phyloP scores from a whole-genome alignment of 2,888 invertebrate species.

The Scaptomyza polygonia region DNA sequence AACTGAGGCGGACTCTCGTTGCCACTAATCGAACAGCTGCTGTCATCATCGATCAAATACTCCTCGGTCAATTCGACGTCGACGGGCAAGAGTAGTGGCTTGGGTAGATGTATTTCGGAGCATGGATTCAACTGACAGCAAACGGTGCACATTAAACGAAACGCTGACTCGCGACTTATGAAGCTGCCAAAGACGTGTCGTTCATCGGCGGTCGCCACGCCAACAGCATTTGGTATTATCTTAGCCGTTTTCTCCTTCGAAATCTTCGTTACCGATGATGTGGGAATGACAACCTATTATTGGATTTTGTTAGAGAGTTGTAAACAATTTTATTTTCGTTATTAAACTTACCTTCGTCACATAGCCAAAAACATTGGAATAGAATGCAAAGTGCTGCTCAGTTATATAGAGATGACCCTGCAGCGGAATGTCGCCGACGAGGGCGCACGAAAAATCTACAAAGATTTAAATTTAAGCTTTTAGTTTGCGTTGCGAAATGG shows the following conservation, averaged over 20 bases:
- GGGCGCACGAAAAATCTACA: slow-evolving; percentile 95
- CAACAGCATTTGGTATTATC: slow-evolving; percentile 97
- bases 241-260: slow-evolving; percentile 97
- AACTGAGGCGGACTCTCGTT: slow-evolving; percentile 84
- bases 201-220: slow-evolving; percentile 90
- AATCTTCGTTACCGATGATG: slow-evolving; percentile 92
- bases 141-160: slow-evolving; percentile 93
- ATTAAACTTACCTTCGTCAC: slow-evolving; percentile 91
- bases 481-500: too few relatives aligned
- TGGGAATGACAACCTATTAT: slow-evolving; percentile 91
- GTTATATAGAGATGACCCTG: slow-evolving; percentile 98
- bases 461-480: too few relatives aligned
- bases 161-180: slow-evolving; percentile 94
- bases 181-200: slow-evolving; percentile 96
- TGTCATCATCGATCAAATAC: slow-evolving; percentile 85
- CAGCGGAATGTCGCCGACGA: slow-evolving; percentile 95
- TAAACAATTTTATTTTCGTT: too few relatives aligned
- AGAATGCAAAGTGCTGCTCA: slow-evolving; percentile 97
- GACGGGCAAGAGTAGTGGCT: slow-evolving; percentile 60
- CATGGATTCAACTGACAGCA: slow-evolving; percentile 87
- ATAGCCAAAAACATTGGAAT: slow-evolving; percentile 97
- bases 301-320: not conserved
- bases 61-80: slow-evolving; percentile 83
- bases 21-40: slow-evolving; percentile 86
- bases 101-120: slow-evolving; percentile 79